Base-by-base conservation (phyloP, 1,140 invertebrate species). In the Lysiphlebus fabarum region DNA sequence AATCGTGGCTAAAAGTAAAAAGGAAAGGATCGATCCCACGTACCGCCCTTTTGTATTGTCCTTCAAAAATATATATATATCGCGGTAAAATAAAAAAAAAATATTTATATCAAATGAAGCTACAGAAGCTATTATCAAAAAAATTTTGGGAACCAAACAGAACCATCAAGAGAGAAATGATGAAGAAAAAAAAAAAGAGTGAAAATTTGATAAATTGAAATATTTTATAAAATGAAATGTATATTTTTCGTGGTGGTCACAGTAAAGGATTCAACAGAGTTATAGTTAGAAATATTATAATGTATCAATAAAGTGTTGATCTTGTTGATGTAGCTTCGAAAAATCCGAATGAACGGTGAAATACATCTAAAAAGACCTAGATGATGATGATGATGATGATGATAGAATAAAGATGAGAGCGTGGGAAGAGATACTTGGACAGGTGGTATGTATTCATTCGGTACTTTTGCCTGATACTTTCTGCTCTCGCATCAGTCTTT, bases 401-500 rank as follows among this genome's bases (percentile, higher is more conserved):
- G 4, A 9, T 34, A 34, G 33, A 17, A 26, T 26, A 26, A 26
- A 26, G 17, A 26, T 26, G 17, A 44, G 54, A 74, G 73, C 73
- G 73, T 75, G 73, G 73, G 73, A 26, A 26, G 17, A 75, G 73
- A 72, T 66, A 64, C 50, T 61, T 26, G 17, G 72, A 75, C 73
- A 75, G 73, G 73, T 75, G 73, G 69, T 58, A 63, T 64, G 59
- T 38, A 56, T 37, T 36, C 49, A 50, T 33, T 53, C 57, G 37
- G 37, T 14, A 26, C 49, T 56, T 47, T 48, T 50, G 50, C 38
- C 47, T 49, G 55, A 51, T 57, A 51, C 49, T 51, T 51, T 51
- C 49, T 34, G 49, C 60, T 57, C 60, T 53, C 49, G 33, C 41
- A 45, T 49, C 50, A 42, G 7, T 34, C 58, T 57, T 62, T 58